Evolutionary conservation across 2,797 vertebrate species (phyloP), one percentile per base, ranked within the genome.

Genomic region (Epinephelus coioides): DNA sequence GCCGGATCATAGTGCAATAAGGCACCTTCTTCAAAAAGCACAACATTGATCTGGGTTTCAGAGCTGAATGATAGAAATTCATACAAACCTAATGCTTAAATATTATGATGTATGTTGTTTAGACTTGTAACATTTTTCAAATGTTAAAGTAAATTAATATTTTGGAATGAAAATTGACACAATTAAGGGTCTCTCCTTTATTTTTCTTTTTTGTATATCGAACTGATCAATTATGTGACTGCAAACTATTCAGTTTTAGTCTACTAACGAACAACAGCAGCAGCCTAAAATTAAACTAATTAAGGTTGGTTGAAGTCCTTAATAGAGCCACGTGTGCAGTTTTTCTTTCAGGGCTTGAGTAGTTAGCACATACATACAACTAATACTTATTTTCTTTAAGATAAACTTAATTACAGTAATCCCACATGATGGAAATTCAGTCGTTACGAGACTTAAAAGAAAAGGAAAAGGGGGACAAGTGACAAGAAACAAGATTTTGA

Each of bases 1-100:
- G 21, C 13, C 81, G 66, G 46, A 74, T 81, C 69, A 17, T 15
- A 54, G 10, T 12, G 77, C 55, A 76, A 66, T 3, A 54, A 61
- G 61, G 11, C 12, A 64, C 3, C 15, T 38, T 61, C 11, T 43
- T 59, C 1, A 53, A 53, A 61, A 43, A 43, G 19, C 38, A 5
- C 21, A 69, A 44, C 13, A 3, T 38, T 80, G 51, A 72, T 54
- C 50, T 67, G 43, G 14, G 70, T 57, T 40, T 55, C 46, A 53
- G 65, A 60, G 17, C 59, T 55, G 18, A 62, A 12, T 57, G 21
- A 61, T 6, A n/a, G 1, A 12, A 25, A 47, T 34, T 61, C 53
- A 69, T 23, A n/a, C 21, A 68, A 49, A 21, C 18, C 3, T 54
- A 6, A 30, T 65, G 38, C n/a, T 71, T 14, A 25, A 50, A 57